Evolutionary conservation across 2,888 invertebrate genomes (phyloP).

Genomic region (Limnephilus auricula): DNA sequence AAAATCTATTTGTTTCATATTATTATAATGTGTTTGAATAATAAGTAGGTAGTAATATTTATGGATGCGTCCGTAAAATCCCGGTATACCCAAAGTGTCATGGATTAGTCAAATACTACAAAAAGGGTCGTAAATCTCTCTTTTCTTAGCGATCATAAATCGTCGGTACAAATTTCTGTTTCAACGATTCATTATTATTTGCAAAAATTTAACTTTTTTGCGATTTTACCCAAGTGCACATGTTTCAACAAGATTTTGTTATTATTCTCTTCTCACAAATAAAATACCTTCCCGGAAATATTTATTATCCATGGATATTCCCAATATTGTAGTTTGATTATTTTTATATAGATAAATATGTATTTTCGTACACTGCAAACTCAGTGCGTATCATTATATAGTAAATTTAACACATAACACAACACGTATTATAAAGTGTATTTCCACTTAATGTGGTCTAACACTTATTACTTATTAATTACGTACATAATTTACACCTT

Average conservation of each 20-base stretch:
- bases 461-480: too few species aligned
- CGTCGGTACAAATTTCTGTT: not conserved
- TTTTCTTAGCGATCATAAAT: slow-evolving; percentile 11
- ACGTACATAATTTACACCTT: too few species aligned
- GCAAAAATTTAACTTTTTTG: not conserved
- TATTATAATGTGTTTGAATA: not conserved
- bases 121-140: slow-evolving; percentile 2
- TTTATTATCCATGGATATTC: not conserved
- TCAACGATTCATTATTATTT: not conserved
- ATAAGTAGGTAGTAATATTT: not conserved
- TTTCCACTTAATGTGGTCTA: too few species aligned
- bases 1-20: not conserved
- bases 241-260: not conserved
- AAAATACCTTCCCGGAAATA: not conserved
- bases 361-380: not conserved
- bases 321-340: not conserved
- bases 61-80: not conserved
- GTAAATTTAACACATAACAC: not conserved
- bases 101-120: slow-evolving; percentile 4
- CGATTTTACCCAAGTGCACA: not conserved
- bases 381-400: not conserved
- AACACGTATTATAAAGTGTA: too few species aligned
- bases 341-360: not conserved
- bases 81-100: not conserved
- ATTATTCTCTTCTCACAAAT: not conserved